phyloP scores from a whole-genome alignment of 2,113 vertebrate genomes.

The Seriola quinqueradiata region DNA sequence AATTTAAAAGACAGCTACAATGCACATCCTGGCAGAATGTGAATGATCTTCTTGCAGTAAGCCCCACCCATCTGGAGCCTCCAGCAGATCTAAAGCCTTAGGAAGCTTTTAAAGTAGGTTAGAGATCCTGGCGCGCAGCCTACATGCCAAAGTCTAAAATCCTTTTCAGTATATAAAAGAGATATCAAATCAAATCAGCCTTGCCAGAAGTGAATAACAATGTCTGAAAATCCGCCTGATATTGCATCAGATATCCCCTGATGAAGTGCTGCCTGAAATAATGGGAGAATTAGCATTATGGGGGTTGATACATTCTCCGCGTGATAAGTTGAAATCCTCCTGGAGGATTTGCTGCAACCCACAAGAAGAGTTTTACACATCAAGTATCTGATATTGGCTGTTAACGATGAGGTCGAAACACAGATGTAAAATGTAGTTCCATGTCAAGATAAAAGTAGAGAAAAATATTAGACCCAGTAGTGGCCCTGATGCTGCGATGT shows the following conservation, averaged over 20 bases:
- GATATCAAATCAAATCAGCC: conserved; percentile 36
- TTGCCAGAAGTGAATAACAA: conserved; percentile 11
- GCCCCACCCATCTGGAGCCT: neutral
- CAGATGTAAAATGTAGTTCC: no score
- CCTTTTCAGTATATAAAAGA: conserved; percentile 1
- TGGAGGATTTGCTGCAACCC: neutral
- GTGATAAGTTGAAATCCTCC: neutral
- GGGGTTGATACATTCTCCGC: conserved; percentile 3
- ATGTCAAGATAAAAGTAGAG: no score
- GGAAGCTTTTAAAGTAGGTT: conserved; percentile 2
- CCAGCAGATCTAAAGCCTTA: neutral
- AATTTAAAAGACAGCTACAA: neutral
- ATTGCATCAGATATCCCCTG: conserved; percentile 56
- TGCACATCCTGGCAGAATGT: neutral
- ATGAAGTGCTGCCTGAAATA: conserved; percentile 22
- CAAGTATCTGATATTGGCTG: no score
- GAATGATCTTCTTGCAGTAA: neutral
- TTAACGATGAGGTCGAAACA: no score
- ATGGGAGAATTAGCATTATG: neutral
- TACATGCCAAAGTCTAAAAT: neutral
- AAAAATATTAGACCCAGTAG: no score
- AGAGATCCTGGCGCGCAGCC: neutral
- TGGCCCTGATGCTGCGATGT: neutral
- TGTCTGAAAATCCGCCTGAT: conserved; percentile 20
- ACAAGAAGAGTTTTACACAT: neutral